These are phyloP conservation scores for Drosophila erecta DNA, from an alignment of 1,140 invertebrate genomes.

Conservation along the genomic window DNA sequence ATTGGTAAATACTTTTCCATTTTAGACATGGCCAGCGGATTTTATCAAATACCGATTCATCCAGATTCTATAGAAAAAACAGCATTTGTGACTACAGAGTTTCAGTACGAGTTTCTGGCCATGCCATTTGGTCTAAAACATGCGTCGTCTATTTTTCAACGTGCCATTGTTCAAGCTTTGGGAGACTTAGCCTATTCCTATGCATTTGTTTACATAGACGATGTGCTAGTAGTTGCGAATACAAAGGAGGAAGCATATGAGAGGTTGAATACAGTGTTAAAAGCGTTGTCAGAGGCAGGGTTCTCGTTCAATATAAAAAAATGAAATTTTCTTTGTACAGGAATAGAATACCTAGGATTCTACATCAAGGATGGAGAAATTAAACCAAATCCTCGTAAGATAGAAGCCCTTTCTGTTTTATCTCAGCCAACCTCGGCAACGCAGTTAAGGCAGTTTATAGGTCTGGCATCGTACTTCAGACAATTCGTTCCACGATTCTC, in stretches of 20 bases:
- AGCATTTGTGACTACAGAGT: too few species aligned
- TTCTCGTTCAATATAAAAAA: slow-evolving; percentile 9
- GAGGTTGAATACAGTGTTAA: slow-evolving; percentile 1
- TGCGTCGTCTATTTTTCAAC: too few species aligned
- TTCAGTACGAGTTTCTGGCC: neutral
- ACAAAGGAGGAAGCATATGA: neutral
- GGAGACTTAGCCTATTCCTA: neutral
- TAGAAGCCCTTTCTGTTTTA: slow-evolving; percentile 10
- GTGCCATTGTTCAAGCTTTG: neutral
- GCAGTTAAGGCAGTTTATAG: too few species aligned
- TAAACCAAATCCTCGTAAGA: slow-evolving; percentile 12
- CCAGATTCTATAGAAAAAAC: neutral
- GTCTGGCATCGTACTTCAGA: slow-evolving; percentile 1
- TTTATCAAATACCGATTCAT: neutral
- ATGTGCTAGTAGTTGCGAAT: neutral
- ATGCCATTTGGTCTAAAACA: neutral
- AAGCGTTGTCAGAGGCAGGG: slow-evolving; percentile 6
- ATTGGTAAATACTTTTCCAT: neutral
- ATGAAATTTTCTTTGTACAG: slow-evolving; percentile 1
- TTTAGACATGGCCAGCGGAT: neutral
- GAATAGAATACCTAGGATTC: slow-evolving; percentile 14
- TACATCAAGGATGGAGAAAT: slow-evolving; percentile 10
- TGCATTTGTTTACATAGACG: neutral
- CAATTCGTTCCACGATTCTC: neutral
- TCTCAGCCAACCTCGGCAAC: too few species aligned